Percentiles rank a stretch among this genome's conserved stretches.
These are phyloP conservation scores for Orius laevigatus DNA, from an alignment of 1,140 invertebrate genomes.

Conservation along the genomic window DNA sequence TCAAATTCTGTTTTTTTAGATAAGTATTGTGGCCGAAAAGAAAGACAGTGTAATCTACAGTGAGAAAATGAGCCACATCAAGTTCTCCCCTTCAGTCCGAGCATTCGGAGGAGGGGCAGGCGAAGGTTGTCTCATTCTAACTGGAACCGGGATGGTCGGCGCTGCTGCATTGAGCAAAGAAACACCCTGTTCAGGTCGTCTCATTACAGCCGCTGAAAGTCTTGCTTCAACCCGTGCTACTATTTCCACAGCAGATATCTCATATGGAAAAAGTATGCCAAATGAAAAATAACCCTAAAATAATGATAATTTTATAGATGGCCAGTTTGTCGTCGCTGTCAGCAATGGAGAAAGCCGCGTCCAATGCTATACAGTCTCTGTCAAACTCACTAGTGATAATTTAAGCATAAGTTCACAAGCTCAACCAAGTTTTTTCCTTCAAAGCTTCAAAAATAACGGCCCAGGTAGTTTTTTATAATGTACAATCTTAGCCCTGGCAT, in stretches of 20 bases:
- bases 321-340: constrained; percentile 61
- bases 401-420: constrained; percentile 49
- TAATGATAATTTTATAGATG: constrained; percentile 34
- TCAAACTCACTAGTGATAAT: constrained; percentile 38
- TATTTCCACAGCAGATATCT: constrained; percentile 56
- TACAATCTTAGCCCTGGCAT: background rate
- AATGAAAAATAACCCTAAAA: constrained; percentile 19
- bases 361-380: constrained; percentile 54
- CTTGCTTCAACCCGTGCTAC: constrained; percentile 53
- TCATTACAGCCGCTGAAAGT: constrained; percentile 42
- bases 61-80: constrained; percentile 66
- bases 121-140: constrained; percentile 66
- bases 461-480: background rate
- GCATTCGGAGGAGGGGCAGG: constrained; percentile 69
- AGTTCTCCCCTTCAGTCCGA: constrained; percentile 61
- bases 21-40: constrained; percentile 48
- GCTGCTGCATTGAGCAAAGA: constrained; percentile 42
- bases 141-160: constrained; percentile 65
- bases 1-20: constrained; percentile 26
- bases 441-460: constrained; percentile 32
- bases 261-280: constrained; percentile 58
- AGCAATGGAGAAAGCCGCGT: constrained; percentile 53
- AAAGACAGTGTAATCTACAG: constrained; percentile 63
- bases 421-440: constrained; percentile 64
- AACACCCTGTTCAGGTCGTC: constrained; percentile 20